Evolutionary conservation across 2,888 invertebrate genomes (phyloP).

Genomic region (Amphipoea oculea): DNA sequence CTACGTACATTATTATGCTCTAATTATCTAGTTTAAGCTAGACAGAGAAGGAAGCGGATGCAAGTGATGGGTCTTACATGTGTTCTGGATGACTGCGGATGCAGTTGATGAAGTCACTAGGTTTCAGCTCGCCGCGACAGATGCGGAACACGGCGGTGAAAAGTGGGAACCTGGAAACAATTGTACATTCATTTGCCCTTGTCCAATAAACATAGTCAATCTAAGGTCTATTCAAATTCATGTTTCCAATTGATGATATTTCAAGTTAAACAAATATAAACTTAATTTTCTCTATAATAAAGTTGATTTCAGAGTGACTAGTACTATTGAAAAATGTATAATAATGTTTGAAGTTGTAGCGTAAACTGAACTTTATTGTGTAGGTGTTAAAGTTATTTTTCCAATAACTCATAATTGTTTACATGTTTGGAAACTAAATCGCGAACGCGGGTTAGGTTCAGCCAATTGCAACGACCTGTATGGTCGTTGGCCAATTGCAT

Average conservation of each 20-base stretch:
- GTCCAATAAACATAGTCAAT: conserved; percentile 16
- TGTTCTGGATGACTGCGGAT: conserved; percentile 99
- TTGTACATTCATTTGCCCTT: conserved; percentile 43
- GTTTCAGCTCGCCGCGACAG: conserved; percentile 95
- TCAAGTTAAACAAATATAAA: background rate
- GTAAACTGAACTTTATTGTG: background rate
- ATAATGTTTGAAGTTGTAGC: background rate
- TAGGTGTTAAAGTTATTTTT: background rate
- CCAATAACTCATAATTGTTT: background rate
- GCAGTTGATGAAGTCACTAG: conserved; percentile 96
- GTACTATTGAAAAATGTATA: background rate
- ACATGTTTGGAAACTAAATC: background rate
- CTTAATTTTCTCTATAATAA: background rate
- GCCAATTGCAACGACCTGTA: too few species aligned
- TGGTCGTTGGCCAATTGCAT: background rate
- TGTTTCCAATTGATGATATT: background rate
- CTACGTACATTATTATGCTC: conserved; percentile 73
- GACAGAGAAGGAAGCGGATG: conserved; percentile 73
- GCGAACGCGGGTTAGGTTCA: background rate
- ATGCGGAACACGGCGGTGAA: conserved; percentile 99
- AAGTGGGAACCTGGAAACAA: conserved; percentile 95
- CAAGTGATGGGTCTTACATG: conserved; percentile 93
- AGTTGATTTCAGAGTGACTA: background rate
- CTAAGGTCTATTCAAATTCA: background rate
- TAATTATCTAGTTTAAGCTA: conserved; percentile 71